Base-by-base conservation (phyloP, 2,888 invertebrate species). In the Rhagophthalmus giganteus region DNA sequence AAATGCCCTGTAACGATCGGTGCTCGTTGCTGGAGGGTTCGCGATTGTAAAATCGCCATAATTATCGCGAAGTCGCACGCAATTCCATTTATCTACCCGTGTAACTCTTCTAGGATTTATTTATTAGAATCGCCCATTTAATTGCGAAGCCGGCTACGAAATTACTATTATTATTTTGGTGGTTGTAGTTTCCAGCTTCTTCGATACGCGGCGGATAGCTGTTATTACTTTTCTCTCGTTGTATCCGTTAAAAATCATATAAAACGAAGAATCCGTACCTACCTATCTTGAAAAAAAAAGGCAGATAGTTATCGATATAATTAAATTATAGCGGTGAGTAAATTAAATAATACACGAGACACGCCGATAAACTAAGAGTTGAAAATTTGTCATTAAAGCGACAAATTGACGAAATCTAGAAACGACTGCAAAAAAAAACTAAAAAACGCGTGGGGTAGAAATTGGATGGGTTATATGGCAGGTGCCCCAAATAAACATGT, bases 371-470 rank as follows among this genome's bases (percentile, higher is more conserved):
- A 10, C 12, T 3, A 12, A 9, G 35, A 38, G 61, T 54, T 63
- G 60, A 61, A 60, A 60, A 62, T 60, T 51, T 32, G 51, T 58
- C 48, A 63, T 63, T 65, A 62, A 55, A 62, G 55, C 62, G 63
- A 62, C 65, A 65, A 65, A 65, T 65, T 62, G 65, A 59, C 55
- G 42, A 59, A 60, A 38, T 47, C 26, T 13, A 37, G 35, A 35
- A 30, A 37, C 37, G 35, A 20, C 37, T 16, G 7, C n/a, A n/a
- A n/a, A 40, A 30, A 42, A 50, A 50, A 44, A 50, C 11, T 14
- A 30, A 47, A 58, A n/a, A 55, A 59, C 61, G 64, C 61, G 64
- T 62, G 61, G 61, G 60, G 64, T 55, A 57, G 31, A 38, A 54
- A 51, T 54, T 57, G 54, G 54, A 54, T 54, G 41, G 54, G 38